Evolutionary conservation across 1,140 invertebrate species (phyloP), one percentile per base, ranked within the genome.

Genomic region (Drosophila parabipectinata): DNA sequence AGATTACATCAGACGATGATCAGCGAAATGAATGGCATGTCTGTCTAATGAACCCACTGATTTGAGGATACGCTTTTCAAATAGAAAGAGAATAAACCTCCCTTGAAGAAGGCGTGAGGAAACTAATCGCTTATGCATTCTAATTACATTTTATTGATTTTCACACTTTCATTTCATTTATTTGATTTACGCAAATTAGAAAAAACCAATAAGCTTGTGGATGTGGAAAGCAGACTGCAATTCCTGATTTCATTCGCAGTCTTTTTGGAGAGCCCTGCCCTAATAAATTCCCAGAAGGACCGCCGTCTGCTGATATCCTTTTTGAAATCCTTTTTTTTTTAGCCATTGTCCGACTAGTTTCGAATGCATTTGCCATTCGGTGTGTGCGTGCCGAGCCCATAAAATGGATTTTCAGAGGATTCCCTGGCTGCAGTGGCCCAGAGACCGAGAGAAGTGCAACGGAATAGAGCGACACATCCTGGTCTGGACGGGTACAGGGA

Each of bases 261-360:
- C 3, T 10, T 26, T 37, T n/a, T n/a, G 12, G 7, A 18, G 21
- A 47, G 18, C 18, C 52, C 10, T 28, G 26, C 1, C 6, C 26
- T 28, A 6, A 28, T 28, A 28, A 6, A 28, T 28, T 28, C 26
- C 26, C 26, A 28, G 26, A 28, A 28, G 26, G 5, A 28, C 26
- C 24, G 10, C 24, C 44, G 52, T 32, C 10, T 14, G 37, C 26
- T 18, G 51, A 24, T 48, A 37, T 69, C 32, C 54, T 45, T 54
- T 62, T 56, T 60, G 50, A 61, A 67, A 72, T 55, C 72, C 61
- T 45, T 14, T 58, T 77, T 77, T 21, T 58, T 77, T 64, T 37
- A 58, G 55, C 44, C 74, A 81, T 81, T 77, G 67, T 73, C 34
- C 77, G 58, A 48, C 58, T 52, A 45, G 44, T 51, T 78, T 56